These are phyloP conservation scores for Subacronicta megacephala DNA, from an alignment of 2,888 invertebrate genomes.

Conservation along the genomic window DNA sequence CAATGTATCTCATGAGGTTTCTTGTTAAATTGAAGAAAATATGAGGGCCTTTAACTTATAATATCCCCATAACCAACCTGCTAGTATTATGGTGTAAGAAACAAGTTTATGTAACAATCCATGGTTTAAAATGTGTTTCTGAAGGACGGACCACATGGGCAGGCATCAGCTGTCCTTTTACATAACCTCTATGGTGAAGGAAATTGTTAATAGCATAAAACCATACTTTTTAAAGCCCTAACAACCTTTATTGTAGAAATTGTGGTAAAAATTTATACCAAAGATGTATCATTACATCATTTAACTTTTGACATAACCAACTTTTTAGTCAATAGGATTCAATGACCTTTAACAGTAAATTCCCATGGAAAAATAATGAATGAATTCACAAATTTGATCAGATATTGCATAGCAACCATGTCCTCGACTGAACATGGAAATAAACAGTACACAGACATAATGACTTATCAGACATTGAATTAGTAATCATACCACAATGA, in stretches of 20 bases:
- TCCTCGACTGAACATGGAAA: conserved; percentile 12
- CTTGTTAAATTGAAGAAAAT: too few species aligned
- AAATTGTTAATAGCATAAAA: too few species aligned
- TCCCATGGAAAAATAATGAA: conserved; percentile 10
- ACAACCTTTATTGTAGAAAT: too few species aligned
- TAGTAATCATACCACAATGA: conserved; percentile 49
- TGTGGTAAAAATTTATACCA: neutral
- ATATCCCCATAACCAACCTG: too few species aligned
- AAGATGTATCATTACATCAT: neutral
- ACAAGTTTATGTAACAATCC: conserved; percentile 2
- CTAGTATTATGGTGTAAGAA: too few species aligned
- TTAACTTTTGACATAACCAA: neutral
- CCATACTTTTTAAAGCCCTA: too few species aligned
- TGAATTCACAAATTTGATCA: neutral
- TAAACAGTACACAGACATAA: conserved; percentile 17
- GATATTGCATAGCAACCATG: conserved; percentile 19
- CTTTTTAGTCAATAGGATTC: neutral
- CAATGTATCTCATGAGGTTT: too few species aligned
- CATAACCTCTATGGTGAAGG: conserved; percentile 28
- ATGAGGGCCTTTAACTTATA: too few species aligned
- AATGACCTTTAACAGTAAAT: neutral
- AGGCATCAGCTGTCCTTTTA: conserved; percentile 33
- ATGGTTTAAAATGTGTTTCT: conserved; percentile 1
- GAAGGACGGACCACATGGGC: neutral
- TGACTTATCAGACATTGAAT: conserved; percentile 39